phyloP scores from a whole-genome alignment of 1,140 invertebrate genomes.

The Eumaeus atala region DNA sequence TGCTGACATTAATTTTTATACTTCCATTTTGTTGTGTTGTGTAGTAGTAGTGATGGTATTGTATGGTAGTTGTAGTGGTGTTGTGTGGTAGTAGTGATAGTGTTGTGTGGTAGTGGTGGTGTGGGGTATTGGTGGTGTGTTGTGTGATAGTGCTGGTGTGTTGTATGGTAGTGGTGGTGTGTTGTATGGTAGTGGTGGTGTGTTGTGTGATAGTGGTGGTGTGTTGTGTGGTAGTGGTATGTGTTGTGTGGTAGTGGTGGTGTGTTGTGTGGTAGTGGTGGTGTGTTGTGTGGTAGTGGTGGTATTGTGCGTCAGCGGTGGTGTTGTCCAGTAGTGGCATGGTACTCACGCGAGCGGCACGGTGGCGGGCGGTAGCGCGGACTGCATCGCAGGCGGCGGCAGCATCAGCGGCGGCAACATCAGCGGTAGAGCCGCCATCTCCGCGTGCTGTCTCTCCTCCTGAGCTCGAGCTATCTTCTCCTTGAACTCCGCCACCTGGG shows the following conservation, averaged over 20 bases:
- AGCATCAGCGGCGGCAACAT: slow-evolving; percentile 23
- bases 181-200: not conserved
- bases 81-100: not conserved
- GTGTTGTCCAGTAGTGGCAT: not conserved
- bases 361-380: slow-evolving; percentile 21
- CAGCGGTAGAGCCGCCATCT: slow-evolving; percentile 25
- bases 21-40: too few relatives aligned
- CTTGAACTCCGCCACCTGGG: slow-evolving; percentile 61
- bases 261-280: not conserved
- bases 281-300: not conserved
- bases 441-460: slow-evolving; percentile 40
- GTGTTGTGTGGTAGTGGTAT: not conserved
- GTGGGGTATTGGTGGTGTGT: too few relatives aligned
- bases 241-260: not conserved
- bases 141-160: too few relatives aligned
- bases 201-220: too few relatives aligned
- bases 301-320: not conserved
- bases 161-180: not conserved
- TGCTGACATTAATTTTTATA: too few relatives aligned
- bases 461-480: slow-evolving; percentile 63
- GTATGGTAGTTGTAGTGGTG: not conserved
- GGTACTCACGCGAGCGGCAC: slow-evolving; percentile 1
- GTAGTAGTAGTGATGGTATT: too few relatives aligned
- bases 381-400: slow-evolving; percentile 18
- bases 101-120: not conserved